Conservation (phyloP, 2,888 invertebrate species). For the Conchocele bisecta region DNA sequence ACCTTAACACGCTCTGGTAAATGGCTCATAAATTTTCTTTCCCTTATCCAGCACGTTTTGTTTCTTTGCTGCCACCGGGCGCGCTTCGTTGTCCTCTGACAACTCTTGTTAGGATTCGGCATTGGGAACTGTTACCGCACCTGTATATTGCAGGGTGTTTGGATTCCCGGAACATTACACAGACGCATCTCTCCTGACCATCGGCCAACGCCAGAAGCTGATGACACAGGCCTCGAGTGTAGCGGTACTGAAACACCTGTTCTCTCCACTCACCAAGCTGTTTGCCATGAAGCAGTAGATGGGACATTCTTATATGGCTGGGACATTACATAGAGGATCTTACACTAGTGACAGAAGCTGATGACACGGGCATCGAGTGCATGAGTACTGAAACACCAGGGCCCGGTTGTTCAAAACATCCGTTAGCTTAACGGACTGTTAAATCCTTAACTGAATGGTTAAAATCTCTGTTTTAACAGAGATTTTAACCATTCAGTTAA, state of each 20-base stretch:
- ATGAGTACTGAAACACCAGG: constrained; percentile 83
- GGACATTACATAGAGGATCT: constrained; percentile 26
- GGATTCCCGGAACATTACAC: constrained; percentile 36
- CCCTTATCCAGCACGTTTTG: no score
- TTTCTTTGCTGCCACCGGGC: no score
- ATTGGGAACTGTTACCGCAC: no score
- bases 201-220: constrained; percentile 82
- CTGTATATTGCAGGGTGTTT: constrained; percentile 36
- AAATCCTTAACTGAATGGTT: no score
- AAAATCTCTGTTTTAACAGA: no score
- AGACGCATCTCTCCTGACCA: constrained; percentile 13
- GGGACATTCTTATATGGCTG: constrained; percentile 32
- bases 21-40: no score
- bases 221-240: constrained; percentile 85
- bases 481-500: no score
- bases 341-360: constrained; percentile 82
- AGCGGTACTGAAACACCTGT: constrained; percentile 83
- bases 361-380: constrained; percentile 85
- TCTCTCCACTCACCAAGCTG: constrained; percentile 79
- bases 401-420: no score
- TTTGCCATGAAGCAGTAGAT: constrained; percentile 15
- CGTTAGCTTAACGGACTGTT: no score
- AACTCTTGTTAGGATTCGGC: no score
- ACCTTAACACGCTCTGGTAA: no score
- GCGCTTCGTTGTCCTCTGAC: no score